Evolutionary conservation across 2,113 vertebrate species (phyloP), one percentile per base, ranked within the genome.

Genomic region (Sisor rabdophorus): DNA sequence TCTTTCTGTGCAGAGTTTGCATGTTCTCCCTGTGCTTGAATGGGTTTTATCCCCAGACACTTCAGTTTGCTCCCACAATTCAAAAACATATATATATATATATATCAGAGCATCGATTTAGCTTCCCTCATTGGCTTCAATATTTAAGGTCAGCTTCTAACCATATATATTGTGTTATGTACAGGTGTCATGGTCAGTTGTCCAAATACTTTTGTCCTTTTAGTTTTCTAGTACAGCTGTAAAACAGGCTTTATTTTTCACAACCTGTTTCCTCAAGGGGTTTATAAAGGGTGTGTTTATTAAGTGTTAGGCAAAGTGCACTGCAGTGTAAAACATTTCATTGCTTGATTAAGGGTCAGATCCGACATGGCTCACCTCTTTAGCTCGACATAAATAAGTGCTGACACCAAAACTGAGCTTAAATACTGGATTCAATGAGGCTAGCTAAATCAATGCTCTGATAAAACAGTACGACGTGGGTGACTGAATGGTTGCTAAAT

Each of bases 371-470:
- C 16, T 30, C 4, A 1, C 13, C 40, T 52, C 19, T 70, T 77
- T 59, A 70, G 8, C 40, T 59, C 17, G n/a, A 44, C 52, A 20
- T 22, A 77, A 70, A 70, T 60, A 52, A 77, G 47, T 28, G 24
- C 53, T 58, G 44, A 69, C 63, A 69, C 11, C 44, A 70, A 19
- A 60, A 13, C 44, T 68, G 40, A 77, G 60, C 75, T 77, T 77
- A 53, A 67, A 47, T 53, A 30, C 44, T 67, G 30, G n/a, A 77
- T 69, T 60, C 77, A 77, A 77, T 58, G 28, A 72, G 61, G 70
- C 4, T 17, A 77, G 50, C 44, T 68, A 32, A 22, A 30, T 78
- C 56, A 54, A 54, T 77, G 16, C 55, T 75, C 5, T 36, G 24
- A 63, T 71, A 28, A 26, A 63, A 52, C 2, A 30, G 54, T 32